A percentile compares a stretch with the other conserved stretches of the same genome.
These are phyloP conservation scores for Pristis pectinata DNA, from an alignment of 2,797 vertebrate genomes.

Conservation along the genomic window DNA sequence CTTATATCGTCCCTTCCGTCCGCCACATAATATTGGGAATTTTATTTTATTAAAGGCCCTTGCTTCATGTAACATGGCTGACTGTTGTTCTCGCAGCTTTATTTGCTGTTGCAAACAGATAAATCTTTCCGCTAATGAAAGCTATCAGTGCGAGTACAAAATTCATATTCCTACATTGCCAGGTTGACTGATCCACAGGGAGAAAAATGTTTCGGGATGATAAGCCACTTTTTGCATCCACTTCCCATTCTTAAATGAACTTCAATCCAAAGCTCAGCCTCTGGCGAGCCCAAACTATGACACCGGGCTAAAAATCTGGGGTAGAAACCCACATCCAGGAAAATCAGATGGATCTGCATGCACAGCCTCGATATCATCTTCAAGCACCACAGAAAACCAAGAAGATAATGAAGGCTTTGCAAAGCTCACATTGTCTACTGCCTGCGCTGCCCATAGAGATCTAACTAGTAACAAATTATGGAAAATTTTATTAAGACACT, in stretches of 20 bases:
- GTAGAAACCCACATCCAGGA: not conserved
- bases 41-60: not conserved
- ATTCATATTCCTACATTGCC: not conserved
- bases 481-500: not conserved
- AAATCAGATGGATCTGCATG: not conserved
- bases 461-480: not conserved
- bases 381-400: not conserved
- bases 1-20: not conserved
- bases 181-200: not conserved
- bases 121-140: not conserved
- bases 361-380: not conserved
- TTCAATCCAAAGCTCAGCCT: not conserved
- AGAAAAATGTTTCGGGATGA: not conserved
- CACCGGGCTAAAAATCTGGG: not conserved
- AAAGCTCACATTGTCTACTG: not conserved
- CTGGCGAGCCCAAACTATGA: not conserved
- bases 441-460: not conserved
- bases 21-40: not conserved
- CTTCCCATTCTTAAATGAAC: not conserved
- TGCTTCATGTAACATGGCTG: not conserved
- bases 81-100: not conserved
- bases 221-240: not conserved
- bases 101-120: not conserved
- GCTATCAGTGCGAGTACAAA: not conserved
- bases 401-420: not conserved